Conservation (phyloP, 64 coral and sea anemone genomes). For the Montipora sp. region DNA sequence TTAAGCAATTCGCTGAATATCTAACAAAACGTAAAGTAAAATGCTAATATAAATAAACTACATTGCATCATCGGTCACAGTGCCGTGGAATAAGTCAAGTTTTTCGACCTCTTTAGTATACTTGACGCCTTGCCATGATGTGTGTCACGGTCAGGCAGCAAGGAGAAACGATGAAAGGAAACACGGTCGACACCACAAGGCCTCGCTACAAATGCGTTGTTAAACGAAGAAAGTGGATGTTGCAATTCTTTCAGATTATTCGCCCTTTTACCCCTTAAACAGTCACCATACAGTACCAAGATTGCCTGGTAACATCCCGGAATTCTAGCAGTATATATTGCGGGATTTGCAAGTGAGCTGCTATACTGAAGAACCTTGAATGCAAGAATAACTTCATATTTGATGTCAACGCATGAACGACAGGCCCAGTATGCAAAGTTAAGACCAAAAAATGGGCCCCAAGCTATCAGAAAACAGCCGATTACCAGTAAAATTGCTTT, state of each 20-base stretch:
- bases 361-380: conserved; percentile 79
- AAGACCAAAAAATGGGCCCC: conserved; percentile 67
- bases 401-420: conserved; percentile 48
- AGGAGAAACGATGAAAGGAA: not conserved
- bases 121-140: not conserved
- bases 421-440: conserved; percentile 80
- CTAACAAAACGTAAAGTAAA: too few relatives aligned
- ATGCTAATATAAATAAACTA: too few relatives aligned
- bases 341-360: conserved; percentile 68
- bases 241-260: not conserved
- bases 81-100: not conserved
- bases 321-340: conserved; percentile 64
- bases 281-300: conserved; percentile 26
- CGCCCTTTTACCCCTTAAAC: not conserved
- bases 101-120: not conserved
- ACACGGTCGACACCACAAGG: not conserved
- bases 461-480: conserved; percentile 66
- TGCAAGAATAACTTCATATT: conserved; percentile 61
- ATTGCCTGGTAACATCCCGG: conserved; percentile 69
- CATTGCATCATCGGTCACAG: not conserved
- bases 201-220: not conserved
- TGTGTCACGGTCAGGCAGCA: not conserved
- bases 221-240: not conserved
- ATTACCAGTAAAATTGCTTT: conserved; percentile 66
- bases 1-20: too few relatives aligned